Evolutionary conservation across 2,888 invertebrate genomes (phyloP).

Genomic region (Drosophila kanekoi): DNA sequence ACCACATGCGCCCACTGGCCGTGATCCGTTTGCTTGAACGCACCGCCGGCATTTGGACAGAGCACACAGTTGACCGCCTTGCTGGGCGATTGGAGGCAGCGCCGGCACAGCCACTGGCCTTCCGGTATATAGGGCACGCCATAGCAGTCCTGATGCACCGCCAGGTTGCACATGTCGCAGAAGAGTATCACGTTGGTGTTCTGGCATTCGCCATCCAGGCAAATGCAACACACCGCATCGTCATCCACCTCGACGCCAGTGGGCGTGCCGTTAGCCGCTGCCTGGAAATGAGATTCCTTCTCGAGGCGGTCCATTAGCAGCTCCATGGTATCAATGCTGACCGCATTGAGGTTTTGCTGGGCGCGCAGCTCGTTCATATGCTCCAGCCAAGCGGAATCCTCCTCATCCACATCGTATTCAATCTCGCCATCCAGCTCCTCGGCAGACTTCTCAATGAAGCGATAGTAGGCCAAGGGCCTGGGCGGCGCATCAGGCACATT

Average conservation of each 20-base stretch:
- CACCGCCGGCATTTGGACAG: conserved; percentile 98
- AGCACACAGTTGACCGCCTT: conserved; percentile 98
- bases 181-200: conserved; percentile 99
- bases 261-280: conserved; percentile 90
- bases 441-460: conserved; percentile 96
- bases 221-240: conserved; percentile 99
- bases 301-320: conserved; percentile 98
- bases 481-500: conserved; percentile 93
- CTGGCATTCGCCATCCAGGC: conserved; percentile 99
- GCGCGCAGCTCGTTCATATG: conserved; percentile 94
- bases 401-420: conserved; percentile 99
- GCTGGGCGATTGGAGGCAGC: conserved; percentile 98
- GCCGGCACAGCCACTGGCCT: conserved; percentile 98
- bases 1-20: conserved; percentile 99
- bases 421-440: conserved; percentile 97
- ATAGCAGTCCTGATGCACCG: conserved; percentile 99
- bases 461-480: conserved; percentile 94
- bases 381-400: conserved; percentile 97
- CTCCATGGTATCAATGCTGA: conserved; percentile 96
- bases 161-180: conserved; percentile 99
- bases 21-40: conserved; percentile 99
- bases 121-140: conserved; percentile 98
- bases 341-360: conserved; percentile 89
- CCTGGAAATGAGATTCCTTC: conserved; percentile 97
- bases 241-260: conserved; percentile 95